phyloP scores from a whole-genome alignment of 2,797 vertebrate genomes.

The Myoxocephalus aenaeus region DNA sequence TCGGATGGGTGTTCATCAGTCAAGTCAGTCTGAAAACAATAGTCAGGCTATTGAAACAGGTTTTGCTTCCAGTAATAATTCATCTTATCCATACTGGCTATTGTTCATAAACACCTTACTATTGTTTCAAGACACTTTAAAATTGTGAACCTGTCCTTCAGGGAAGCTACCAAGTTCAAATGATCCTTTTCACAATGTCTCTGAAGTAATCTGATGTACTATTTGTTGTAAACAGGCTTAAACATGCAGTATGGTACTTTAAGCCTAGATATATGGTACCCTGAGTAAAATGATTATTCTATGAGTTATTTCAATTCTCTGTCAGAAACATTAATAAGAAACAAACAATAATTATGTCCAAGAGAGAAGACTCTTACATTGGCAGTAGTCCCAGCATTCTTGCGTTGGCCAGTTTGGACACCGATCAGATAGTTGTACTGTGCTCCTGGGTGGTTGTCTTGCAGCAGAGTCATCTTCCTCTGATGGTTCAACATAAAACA shows the following conservation, averaged over 20 bases:
- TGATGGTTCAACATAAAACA: conserved; percentile 59
- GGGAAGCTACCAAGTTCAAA: neutral
- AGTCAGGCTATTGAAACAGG: neutral
- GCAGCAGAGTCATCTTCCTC: conserved; percentile 88
- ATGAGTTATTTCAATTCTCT: neutral
- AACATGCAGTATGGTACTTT: neutral
- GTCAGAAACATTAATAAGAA: neutral
- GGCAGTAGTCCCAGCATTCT: conserved; percentile 85
- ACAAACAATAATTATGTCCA: neutral
- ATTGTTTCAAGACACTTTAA: neutral
- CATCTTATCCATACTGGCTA: neutral
- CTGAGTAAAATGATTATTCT: neutral
- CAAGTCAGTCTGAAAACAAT: neutral
- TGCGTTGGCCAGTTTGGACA: conserved; percentile 86
- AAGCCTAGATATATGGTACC: neutral
- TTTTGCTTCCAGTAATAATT: neutral
- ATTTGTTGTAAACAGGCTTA: neutral
- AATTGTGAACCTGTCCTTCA: neutral
- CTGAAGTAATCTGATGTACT: neutral
- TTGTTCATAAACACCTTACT: neutral
- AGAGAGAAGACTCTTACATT: conserved; percentile 71
- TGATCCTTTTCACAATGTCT: neutral
- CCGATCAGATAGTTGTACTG: conserved; percentile 86
- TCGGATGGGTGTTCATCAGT: neutral
- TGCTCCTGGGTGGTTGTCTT: conserved; percentile 85